These are phyloP conservation scores for Sylvietta virens DNA, from an alignment of 2,113 vertebrate genomes.

Conservation along the genomic window DNA sequence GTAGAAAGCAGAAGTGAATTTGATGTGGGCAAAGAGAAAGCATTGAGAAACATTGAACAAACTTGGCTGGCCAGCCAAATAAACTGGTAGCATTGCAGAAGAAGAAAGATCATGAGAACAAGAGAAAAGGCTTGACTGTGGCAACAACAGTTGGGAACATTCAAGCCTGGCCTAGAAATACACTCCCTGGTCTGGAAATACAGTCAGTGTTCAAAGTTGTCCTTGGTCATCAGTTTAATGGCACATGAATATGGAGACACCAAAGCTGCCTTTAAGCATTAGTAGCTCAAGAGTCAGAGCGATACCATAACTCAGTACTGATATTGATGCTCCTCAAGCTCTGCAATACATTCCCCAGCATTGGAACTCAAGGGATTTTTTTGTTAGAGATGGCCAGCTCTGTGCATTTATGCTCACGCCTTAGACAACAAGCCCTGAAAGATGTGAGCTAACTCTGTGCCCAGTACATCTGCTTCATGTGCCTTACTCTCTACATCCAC, in stretches of 20 bases:
- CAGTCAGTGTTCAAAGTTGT: not conserved
- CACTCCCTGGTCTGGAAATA: not conserved
- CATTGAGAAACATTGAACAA: not conserved
- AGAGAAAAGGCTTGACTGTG: not conserved
- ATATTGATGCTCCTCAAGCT: not conserved
- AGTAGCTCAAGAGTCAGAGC: not conserved
- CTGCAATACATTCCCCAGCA: not conserved
- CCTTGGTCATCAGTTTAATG: not conserved
- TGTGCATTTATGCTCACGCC: not conserved
- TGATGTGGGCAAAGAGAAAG: not conserved
- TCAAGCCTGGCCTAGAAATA: not conserved
- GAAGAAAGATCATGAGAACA: not conserved
- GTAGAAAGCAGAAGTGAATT: not conserved
- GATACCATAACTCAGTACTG: not conserved
- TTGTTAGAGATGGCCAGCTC: not conserved
- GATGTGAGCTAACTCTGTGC: not conserved
- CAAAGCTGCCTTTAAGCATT: not conserved
- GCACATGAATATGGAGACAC: not conserved
- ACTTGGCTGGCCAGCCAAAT: not conserved
- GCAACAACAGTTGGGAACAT: not conserved
- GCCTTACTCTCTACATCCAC: not conserved
- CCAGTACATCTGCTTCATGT: not conserved
- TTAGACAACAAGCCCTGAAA: not conserved
- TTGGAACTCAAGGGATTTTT: not conserved
- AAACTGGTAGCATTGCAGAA: not conserved